phyloP scores from a whole-genome alignment of 2,797 vertebrate species.

The Hippoglossus hippoglossus region DNA sequence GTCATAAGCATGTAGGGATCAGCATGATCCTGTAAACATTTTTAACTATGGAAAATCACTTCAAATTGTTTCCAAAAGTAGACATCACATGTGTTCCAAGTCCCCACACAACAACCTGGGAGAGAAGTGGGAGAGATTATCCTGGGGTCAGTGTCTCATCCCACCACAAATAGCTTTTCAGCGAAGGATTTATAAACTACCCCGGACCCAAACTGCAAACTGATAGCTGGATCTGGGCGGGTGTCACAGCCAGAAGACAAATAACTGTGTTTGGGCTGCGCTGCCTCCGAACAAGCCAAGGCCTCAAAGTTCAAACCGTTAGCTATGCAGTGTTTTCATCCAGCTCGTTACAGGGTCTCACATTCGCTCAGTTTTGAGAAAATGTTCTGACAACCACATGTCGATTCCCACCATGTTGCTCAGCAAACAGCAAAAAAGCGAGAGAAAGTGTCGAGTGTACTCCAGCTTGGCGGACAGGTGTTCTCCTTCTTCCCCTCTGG shows the following conservation, averaged over 20 bases:
- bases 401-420: slow-evolving; percentile 38
- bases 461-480: slow-evolving; percentile 62
- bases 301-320: slow-evolving; percentile 57
- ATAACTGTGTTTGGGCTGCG: slow-evolving; percentile 38
- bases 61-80: slow-evolving; percentile 46
- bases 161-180: slow-evolving; percentile 47
- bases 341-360: slow-evolving; percentile 41
- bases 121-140: slow-evolving; percentile 29
- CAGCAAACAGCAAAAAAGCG: slow-evolving; percentile 20
- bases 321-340: slow-evolving; percentile 42
- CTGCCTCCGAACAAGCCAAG: slow-evolving; percentile 38
- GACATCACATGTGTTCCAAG: slow-evolving; percentile 39
- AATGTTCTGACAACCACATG: slow-evolving; percentile 54
- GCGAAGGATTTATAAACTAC: slow-evolving; percentile 49
- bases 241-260: slow-evolving; percentile 44
- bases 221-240: slow-evolving; percentile 35
- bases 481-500: slow-evolving; percentile 24
- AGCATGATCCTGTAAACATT: slow-evolving; percentile 51
- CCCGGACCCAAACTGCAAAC: slow-evolving; percentile 38
- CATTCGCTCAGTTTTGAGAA: slow-evolving; percentile 55
- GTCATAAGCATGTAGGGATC: slow-evolving; percentile 23
- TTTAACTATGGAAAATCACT: slow-evolving; percentile 66
- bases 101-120: slow-evolving; percentile 39
- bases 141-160: slow-evolving; percentile 15
- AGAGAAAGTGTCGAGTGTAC: slow-evolving; percentile 35